These are phyloP conservation scores for Stictocephala bisonia DNA, from an alignment of 2,888 invertebrate genomes.

Conservation along the genomic window DNA sequence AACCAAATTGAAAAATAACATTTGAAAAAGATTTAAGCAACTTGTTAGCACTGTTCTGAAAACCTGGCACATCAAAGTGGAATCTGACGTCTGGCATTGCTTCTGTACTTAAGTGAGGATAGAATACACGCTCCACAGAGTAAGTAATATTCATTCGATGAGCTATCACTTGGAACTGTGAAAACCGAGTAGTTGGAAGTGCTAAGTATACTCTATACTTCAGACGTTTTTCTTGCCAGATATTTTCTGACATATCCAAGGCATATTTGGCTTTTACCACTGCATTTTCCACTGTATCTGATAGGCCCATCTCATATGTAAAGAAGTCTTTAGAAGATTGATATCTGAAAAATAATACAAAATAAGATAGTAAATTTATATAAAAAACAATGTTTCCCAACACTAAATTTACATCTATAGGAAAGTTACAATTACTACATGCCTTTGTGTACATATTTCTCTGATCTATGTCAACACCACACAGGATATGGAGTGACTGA, in stretches of 20 bases:
- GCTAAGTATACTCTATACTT: conserved; percentile 77
- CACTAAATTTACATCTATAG: too few species aligned
- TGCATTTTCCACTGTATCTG: conserved; percentile 68
- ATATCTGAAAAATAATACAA: conserved; percentile 69
- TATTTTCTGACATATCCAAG: conserved; percentile 70
- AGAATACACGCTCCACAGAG: conserved; percentile 67
- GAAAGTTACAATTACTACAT: too few species aligned
- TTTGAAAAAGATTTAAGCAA: conserved; percentile 64
- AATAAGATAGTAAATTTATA: too few species aligned
- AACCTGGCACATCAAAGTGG: conserved; percentile 25
- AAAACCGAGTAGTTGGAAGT: conserved; percentile 75
- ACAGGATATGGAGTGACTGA: too few species aligned
- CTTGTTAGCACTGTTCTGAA: conserved; percentile 36
- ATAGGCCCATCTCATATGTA: conserved; percentile 78
- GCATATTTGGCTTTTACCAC: conserved; percentile 70
- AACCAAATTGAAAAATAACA: conserved; percentile 67
- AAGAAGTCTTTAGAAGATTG: conserved; percentile 74
- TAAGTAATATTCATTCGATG: conserved; percentile 54
- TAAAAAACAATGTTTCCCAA: too few species aligned
- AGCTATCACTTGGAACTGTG: conserved; percentile 68
- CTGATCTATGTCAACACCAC: too few species aligned
- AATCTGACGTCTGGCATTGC: conserved; percentile 51
- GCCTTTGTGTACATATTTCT: too few species aligned
- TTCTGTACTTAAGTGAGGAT: conserved; percentile 82
- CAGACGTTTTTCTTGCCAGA: conserved; percentile 67